Base-by-base conservation (phyloP, 2,113 vertebrate species). In the Glareola pratincola region DNA sequence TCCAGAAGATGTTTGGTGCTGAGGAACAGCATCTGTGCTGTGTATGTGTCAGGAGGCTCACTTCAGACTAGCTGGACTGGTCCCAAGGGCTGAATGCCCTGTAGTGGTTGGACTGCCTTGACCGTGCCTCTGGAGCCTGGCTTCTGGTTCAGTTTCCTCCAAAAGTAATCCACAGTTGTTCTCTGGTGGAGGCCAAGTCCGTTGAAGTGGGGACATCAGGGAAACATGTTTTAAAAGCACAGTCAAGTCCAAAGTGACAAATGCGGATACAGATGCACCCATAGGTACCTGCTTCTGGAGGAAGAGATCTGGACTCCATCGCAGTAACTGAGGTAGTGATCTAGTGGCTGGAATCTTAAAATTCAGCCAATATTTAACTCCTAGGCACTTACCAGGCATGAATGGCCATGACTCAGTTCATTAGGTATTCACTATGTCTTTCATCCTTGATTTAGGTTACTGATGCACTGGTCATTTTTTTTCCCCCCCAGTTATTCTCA, bases 51-150 rank as follows among this genome's bases (percentile, higher is more conserved):
- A 45, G 68, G 20, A 86, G 36, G 8, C 43, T 53, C 48, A 27
- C 34, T 71, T 78, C n/a, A 53, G 19, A 36, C 7, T 8, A 6
- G 21, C 41, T 57, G 0, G 0, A 29, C 60, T 47, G 56, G 17
- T 74, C 34, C 22, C 30, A 30, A 34, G 43, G 34, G 22, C 68
- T 23, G 23, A 79, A 30, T 34, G 30, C 37, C 37, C 18, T 19
- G 29, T 2, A 24, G 43, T 37, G 39, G 27, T 3, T 80, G 26
- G 37, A 67, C 30, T 32, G 50, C 39, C 54, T 23, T 36, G 17
- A 32, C 24, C 48, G 17, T 56, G 56, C 47, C 23, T 78, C 48
- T 1, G 41, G 1, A 77, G 34, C 37, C 36, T 36, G 2, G 63
- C 57, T 60, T 63, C 54, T 85, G 10, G n/a, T 45, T 56, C 47